Base-by-base conservation (phyloP, 2,113 vertebrate genomes). In the Miniopterus natalensis region DNA sequence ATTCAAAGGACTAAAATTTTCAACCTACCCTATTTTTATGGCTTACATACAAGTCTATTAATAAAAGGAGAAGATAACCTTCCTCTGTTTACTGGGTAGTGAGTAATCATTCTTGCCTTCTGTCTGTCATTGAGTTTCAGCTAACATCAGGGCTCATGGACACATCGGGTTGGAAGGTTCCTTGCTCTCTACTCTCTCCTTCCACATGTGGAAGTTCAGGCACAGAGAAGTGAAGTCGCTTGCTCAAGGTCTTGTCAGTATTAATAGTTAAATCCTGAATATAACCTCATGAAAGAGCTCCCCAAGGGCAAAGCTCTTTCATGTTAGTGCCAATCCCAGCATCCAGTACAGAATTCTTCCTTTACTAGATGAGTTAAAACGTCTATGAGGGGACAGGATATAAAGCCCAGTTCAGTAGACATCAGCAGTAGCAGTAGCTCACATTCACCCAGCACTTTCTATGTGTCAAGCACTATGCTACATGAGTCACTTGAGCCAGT, bases 21-120 rank as follows among this genome's bases (percentile, higher is more conserved):
- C 66, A 90, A 79, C 75, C 71, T 10, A 31, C 27, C 51, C 73
- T 84, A 25, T 81, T 73, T 86, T 94, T 94, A 83, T 45, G 80
- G 53, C 66, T 65, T 45, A 18, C 0, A 0, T 85, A 70, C 66
- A 55, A 51, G 23, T 86, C 94, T 92, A 87, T 94, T 94, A 94
- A 94, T 96, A 92, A 86, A 93, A 90, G 21, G 66, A 77, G 78
- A 81, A 83, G 74, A 57, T 94, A 88, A 84, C 79, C 51, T 84
- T 85, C 31, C 49, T 73, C 13, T 77, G 66, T 87, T 94, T 94
- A 87, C 77, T 55, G 59, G 61, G 15, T n/a, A 61, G 75, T 83
- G 85, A 96, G 45, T 81, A 92, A 85, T 71, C 84, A 20, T 70
- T 93, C 86, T 95, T 90, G 49, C 80, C 93, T 78, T 51, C 23